Evolutionary conservation across 2,797 vertebrate genomes (phyloP).

Genomic region (Hydrolagus colliei): DNA sequence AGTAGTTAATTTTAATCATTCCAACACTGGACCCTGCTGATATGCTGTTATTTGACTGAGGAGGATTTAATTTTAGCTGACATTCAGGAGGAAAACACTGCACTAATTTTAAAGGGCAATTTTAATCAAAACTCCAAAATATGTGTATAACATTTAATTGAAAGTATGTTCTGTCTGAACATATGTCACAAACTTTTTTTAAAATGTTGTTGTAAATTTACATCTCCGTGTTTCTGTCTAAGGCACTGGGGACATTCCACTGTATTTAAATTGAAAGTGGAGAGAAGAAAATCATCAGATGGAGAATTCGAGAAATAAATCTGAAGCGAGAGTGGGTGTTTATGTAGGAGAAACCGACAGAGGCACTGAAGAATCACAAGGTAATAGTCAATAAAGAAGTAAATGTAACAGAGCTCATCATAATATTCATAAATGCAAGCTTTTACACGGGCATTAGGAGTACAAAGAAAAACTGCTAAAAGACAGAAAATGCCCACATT

Average conservation of each 20-base stretch:
- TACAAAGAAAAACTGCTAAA: background rate
- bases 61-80: conserved; percentile 23
- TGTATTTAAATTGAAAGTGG: background rate
- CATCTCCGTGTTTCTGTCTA: background rate
- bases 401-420: background rate
- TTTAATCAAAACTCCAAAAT: conserved; percentile 9
- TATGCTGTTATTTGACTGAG: conserved; percentile 17
- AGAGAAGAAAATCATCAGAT: background rate
- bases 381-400: background rate
- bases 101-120: conserved; percentile 12
- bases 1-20: conserved; percentile 18
- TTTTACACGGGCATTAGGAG: background rate
- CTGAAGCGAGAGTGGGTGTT: too few relatives aligned
- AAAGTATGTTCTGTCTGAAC: background rate
- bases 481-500: too few relatives aligned
- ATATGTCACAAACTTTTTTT: background rate
- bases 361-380: background rate
- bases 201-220: background rate
- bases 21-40: background rate
- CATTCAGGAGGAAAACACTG: background rate
- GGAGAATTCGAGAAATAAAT: background rate
- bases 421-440: background rate
- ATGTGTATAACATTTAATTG: background rate
- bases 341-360: too few relatives aligned
- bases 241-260: background rate